Base-by-base conservation (phyloP, 2,797 vertebrate genomes). In the Martes flavigula region DNA sequence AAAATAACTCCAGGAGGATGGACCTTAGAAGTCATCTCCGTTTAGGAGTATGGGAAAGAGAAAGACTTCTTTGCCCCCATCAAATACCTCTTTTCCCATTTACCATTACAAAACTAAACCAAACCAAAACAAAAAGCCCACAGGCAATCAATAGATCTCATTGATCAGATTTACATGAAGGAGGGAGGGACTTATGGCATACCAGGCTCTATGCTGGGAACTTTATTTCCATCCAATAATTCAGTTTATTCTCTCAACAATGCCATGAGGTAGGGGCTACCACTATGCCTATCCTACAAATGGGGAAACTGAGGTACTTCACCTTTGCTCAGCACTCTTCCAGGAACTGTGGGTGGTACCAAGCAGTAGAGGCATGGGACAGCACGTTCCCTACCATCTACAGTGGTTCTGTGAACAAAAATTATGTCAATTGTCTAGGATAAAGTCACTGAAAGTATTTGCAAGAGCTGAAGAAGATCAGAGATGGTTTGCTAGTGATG, bases 401-500 rank as follows among this genome's bases (percentile, higher is more conserved):
- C 15, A 81, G 43, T 12, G 40, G 51, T 91, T 91, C 87, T 93
- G 9, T 91, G 77, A 91, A 58, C 27, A 68, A 96, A 94, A 90
- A 17, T 87, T 25, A 8, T 83, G 32, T 48, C 18, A 1, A 32
- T 32, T 87, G 14, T 87, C 72, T 54, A 64, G 30, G 17, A 64
- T 70, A 91, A 64, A 82, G 48, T 87, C 56, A 82, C 62, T 87
- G 11, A 95, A 94, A 94, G 23, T 35, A 86, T 93, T 58, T 43
- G 8, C 3, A 73, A 66, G 51, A 88, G 3, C 27, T 58, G 46
- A 64, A 60, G 64, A 35, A 72, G n/a, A n/a, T 7, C 27, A 81
- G 27, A 79, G 43, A 87, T 46, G 46, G 54, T 73, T 91, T 17
- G 30, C 27, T 72, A 70, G 48, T 73, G 79, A 5, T 51, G 6